Conservation (phyloP, 2,797 vertebrate genomes). For the Aulostomus chinensis region DNA sequence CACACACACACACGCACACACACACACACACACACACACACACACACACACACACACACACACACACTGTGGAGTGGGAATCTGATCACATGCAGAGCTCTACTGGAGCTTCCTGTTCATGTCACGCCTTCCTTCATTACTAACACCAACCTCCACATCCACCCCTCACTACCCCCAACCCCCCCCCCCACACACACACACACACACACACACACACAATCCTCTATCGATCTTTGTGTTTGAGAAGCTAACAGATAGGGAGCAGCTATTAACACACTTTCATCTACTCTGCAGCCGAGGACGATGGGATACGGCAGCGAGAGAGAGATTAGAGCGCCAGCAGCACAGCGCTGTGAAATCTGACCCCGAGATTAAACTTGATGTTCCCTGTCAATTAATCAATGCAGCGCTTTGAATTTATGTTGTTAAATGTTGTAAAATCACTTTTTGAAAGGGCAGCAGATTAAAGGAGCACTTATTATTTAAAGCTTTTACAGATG, state of each 20-base stretch:
- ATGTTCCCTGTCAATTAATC: slow-evolving; percentile 36
- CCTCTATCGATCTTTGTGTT: slow-evolving; percentile 51
- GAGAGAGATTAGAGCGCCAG: slow-evolving; percentile 25
- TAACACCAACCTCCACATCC: neutral
- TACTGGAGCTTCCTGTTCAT: slow-evolving; percentile 27
- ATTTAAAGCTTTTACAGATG: too few species aligned
- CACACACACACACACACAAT: slow-evolving; percentile 4
- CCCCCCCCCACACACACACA: slow-evolving; percentile 18
- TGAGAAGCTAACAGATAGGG: slow-evolving; percentile 47
- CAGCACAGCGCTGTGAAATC: slow-evolving; percentile 12
- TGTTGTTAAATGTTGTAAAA: neutral
- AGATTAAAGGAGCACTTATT: too few species aligned
- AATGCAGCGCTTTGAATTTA: slow-evolving; percentile 13
- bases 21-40: too few species aligned
- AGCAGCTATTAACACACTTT: slow-evolving; percentile 52
- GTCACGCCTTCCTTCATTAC: slow-evolving; percentile 39
- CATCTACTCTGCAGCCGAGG: slow-evolving; percentile 28
- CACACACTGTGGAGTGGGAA: too few species aligned
- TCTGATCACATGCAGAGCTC: slow-evolving; percentile 32
- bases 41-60: too few species aligned
- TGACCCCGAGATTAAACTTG: slow-evolving; percentile 21
- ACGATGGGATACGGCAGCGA: slow-evolving; percentile 14
- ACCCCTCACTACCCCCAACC: slow-evolving; percentile 5
- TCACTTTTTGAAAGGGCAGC: neutral
- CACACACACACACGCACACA: too few species aligned